Base-by-base conservation (phyloP, 1,140 invertebrate genomes). In the Drosophila chauvacae region DNA sequence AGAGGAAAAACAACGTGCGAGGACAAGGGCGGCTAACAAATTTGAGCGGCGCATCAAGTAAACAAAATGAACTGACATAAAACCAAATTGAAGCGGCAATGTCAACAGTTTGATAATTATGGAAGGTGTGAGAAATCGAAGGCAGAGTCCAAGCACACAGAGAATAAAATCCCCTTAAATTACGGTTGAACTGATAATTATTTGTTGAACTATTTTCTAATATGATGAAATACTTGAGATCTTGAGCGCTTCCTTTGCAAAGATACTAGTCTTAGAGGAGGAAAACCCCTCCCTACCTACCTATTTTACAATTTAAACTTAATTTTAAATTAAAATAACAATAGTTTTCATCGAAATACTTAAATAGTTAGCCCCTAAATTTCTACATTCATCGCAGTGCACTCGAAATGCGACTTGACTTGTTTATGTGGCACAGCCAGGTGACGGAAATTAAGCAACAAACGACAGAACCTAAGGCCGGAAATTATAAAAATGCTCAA, bases 371-470 rank as follows among this genome's bases (percentile, higher is more conserved):
- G 4, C 7, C 20, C 23, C 10, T n/a, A 7, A 28, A n/a, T 28
- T n/a, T 28, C n/a, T 7, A 3, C 1, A 13, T 18, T 18, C n/a
- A 53, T 14, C n/a, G 2, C 20, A 9, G 3, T 56, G 35, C 35
- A 56, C 10, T 39, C 2, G 65, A 66, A 79, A 61, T 69, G 74
- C 18, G 30, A 77, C 47, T 10, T 48, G 23, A 33, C 56, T 77
- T 77, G 35, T 44, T 74, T 60, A 53, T 62, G 70, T 58, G n/a
- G 13, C 45, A 14, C 45, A 14, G 47, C 20, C 16, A 72, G 74
- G 61, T 80, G 65, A 65, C 83, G 83, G 83, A 86, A 83, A 86
- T 86, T 78, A 88, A 73, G 74, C 76, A 87, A 87, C 86, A 87
- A 66, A 81, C 63, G 60, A 20, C 53, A 51, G 45, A 60, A 23